Conservation (phyloP, 2,888 invertebrate genomes). For the Cinara cedri region DNA sequence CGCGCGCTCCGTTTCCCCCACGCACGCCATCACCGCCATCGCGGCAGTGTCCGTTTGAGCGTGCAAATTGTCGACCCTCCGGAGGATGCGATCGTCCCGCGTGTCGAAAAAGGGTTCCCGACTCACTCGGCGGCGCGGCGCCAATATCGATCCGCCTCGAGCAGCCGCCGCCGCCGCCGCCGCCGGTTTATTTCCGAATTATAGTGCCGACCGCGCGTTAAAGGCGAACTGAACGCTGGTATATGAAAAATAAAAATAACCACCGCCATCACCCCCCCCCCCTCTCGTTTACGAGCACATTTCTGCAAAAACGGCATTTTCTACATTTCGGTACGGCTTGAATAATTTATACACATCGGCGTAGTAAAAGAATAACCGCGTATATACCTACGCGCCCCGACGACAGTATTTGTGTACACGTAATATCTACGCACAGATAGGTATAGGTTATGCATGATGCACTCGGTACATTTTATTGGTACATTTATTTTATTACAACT, state of each 20-base stretch:
- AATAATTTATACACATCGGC: neutral
- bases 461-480: too few species aligned
- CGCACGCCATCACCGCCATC: neutral
- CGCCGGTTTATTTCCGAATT: neutral
- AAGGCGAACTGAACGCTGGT: constrained; percentile 39
- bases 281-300: neutral
- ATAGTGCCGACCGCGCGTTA: neutral
- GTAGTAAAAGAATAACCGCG: neutral
- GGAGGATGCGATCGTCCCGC: constrained; percentile 29
- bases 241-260: constrained; percentile 1
- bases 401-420: too few species aligned
- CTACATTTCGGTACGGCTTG: neutral
- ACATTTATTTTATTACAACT: too few species aligned
- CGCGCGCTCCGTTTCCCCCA: neutral
- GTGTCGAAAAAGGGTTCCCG: constrained; percentile 34
- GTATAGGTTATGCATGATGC: too few species aligned
- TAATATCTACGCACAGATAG: too few species aligned
- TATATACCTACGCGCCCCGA: too few species aligned
- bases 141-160: constrained; percentile 46
- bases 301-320: neutral
- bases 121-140: neutral
- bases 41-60: constrained; percentile 45
- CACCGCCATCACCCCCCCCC: too few species aligned
- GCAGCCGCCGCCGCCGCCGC: neutral
- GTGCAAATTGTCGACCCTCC: constrained; percentile 51